phyloP scores from a whole-genome alignment of 2,888 invertebrate species.

The Xestoiulus laeticollis region DNA sequence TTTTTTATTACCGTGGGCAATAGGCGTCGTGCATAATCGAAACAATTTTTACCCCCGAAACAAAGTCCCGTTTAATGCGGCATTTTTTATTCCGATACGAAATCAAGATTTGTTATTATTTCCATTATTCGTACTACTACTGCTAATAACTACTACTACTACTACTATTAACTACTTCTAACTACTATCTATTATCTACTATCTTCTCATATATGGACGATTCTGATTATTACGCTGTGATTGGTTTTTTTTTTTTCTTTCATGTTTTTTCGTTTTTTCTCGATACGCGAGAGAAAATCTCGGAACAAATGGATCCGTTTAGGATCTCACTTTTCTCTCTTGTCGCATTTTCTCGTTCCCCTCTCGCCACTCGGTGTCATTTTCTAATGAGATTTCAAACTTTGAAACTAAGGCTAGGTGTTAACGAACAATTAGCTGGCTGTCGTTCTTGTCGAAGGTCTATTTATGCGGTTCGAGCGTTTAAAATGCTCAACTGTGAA shows the following conservation, averaged over 20 bases:
- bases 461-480: too few species aligned
- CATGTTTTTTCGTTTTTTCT: too few species aligned
- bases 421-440: too few species aligned
- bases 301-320: slow-evolving; percentile 9
- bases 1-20: slow-evolving; percentile 6
- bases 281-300: neutral
- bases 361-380: too few species aligned
- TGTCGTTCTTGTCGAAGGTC: too few species aligned
- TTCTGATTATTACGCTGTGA: neutral
- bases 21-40: neutral
- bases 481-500: too few species aligned
- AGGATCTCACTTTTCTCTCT: neutral
- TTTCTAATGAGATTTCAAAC: too few species aligned
- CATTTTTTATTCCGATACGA: neutral
- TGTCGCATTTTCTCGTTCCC: neutral
- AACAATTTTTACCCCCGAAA: neutral
- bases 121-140: neutral
- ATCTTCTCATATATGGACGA: neutral
- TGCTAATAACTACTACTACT: too few species aligned
- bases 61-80: neutral
- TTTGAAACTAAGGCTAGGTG: too few species aligned
- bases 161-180: neutral
- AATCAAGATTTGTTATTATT: slow-evolving; percentile 5
- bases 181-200: too few species aligned
- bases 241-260: neutral